These are phyloP conservation scores for Xestia ashworthii DNA, from an alignment of 2,888 invertebrate species.

Conservation along the genomic window DNA sequence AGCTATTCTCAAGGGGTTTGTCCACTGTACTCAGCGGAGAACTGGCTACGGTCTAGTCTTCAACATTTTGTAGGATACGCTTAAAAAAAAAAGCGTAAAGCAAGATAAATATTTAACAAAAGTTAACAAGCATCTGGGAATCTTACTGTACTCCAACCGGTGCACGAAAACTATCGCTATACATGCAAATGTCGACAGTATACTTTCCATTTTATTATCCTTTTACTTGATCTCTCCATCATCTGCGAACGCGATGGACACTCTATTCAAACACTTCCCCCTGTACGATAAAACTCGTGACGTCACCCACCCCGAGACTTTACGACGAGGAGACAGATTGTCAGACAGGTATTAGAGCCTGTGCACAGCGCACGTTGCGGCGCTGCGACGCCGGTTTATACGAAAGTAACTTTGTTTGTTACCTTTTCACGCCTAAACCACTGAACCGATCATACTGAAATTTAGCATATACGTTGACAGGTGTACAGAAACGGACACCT, in stretches of 20 bases:
- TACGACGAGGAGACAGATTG: conserved; percentile 8
- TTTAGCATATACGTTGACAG: no score
- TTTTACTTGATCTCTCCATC: not conserved
- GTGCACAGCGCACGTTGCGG: not conserved
- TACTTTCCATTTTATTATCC: conserved; percentile 4
- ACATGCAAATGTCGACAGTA: not conserved
- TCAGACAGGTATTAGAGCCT: conserved; percentile 21
- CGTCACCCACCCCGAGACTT: conserved; percentile 18
- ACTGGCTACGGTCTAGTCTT: not conserved
- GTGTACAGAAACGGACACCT: no score
- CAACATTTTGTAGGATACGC: not conserved
- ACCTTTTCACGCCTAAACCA: no score
- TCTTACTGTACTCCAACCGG: no score
- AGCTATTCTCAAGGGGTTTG: not conserved
- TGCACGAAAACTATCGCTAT: not conserved
- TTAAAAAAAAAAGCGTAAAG: no score
- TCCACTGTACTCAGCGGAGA: not conserved
- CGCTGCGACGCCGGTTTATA: no score
- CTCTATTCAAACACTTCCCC: conserved; percentile 18
- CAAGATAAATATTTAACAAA: no score
- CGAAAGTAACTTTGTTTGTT: no score
- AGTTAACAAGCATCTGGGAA: no score
- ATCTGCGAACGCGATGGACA: not conserved
- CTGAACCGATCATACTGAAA: no score
- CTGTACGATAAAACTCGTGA: conserved; percentile 27